Evolutionary conservation across 2,888 invertebrate genomes (phyloP).

Genomic region (Leucophenga montana): DNA sequence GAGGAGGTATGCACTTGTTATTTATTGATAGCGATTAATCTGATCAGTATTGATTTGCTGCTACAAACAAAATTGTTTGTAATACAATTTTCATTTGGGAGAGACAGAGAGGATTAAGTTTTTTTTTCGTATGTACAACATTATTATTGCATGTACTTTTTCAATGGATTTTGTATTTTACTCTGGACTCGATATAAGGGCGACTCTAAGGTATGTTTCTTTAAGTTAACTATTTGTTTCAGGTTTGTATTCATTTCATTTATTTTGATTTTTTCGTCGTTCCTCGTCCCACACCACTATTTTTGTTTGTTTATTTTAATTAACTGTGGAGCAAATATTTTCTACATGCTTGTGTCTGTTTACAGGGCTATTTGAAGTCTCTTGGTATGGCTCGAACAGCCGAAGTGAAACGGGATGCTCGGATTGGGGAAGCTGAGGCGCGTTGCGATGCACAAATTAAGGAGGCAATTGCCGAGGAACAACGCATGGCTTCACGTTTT

Average conservation of each 20-base stretch:
- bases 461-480: slow-evolving; percentile 96
- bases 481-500: slow-evolving; percentile 94
- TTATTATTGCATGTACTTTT: slow-evolving; percentile 55
- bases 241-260: slow-evolving; percentile 7
- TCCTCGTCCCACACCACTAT: background rate
- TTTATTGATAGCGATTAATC: background rate
- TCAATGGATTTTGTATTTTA: slow-evolving; percentile 46
- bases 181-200: slow-evolving; percentile 55
- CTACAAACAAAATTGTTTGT: slow-evolving; percentile 53
- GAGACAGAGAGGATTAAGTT: background rate
- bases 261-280: slow-evolving; percentile 5
- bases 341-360: slow-evolving; percentile 21
- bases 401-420: slow-evolving; percentile 95
- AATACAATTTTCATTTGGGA: slow-evolving; percentile 53
- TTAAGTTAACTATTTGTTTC: slow-evolving; percentile 20
- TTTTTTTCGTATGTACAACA: slow-evolving; percentile 15
- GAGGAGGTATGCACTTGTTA: slow-evolving; percentile 83
- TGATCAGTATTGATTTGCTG: background rate
- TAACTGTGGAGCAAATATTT: too few relatives aligned
- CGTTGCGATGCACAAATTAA: slow-evolving; percentile 83
- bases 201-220: slow-evolving; percentile 70
- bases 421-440: slow-evolving; percentile 98
- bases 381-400: slow-evolving; percentile 96
- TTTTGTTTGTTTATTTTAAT: background rate
- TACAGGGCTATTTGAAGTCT: slow-evolving; percentile 85